phyloP scores from a whole-genome alignment of 2,888 invertebrate species.

The Gnatocerus cornutus region DNA sequence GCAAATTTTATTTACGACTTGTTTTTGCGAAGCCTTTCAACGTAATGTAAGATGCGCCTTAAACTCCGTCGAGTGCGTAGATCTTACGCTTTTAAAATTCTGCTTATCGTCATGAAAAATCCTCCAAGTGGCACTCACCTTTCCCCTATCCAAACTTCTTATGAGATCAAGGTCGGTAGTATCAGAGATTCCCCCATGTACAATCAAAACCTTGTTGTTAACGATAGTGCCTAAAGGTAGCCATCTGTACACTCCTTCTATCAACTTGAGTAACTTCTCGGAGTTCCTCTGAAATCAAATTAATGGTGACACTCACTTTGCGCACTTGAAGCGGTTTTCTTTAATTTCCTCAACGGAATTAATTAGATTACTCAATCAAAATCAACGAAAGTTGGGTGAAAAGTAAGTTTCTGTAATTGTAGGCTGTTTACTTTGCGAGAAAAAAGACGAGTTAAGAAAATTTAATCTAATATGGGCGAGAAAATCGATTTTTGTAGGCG shows the following conservation, averaged over 20 bases:
- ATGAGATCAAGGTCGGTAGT: constrained; percentile 88
- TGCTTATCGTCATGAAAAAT: constrained; percentile 13
- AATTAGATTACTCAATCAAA: constrained; percentile 8
- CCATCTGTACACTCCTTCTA: constrained; percentile 94
- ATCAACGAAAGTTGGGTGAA: neutral
- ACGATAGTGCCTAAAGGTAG: constrained; percentile 92
- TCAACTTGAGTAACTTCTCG: constrained; percentile 84
- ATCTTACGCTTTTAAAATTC: constrained; percentile 20
- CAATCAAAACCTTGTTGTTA: constrained; percentile 91
- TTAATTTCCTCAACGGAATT: constrained; percentile 17
- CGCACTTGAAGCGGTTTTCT: constrained; percentile 28
- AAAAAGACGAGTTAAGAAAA: neutral
- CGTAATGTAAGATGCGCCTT: neutral
- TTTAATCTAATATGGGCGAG: neutral
- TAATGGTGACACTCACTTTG: constrained; percentile 17
- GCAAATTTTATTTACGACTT: constrained; percentile 13
- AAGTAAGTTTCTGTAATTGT: constrained; percentile 4
- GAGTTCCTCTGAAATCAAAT: constrained; percentile 78
- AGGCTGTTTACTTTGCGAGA: constrained; percentile 1
- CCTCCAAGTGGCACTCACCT: constrained; percentile 74
- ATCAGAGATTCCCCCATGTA: constrained; percentile 95
- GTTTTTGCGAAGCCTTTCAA: constrained; percentile 21
- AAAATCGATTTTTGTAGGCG: neutral
- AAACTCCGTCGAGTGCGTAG: neutral
- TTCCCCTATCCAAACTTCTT: constrained; percentile 86